A percentile compares a stretch with the other conserved stretches of the same genome.
phyloP scores from a whole-genome alignment of 2,113 vertebrate genomes.

The Coptodon bakossiorum region DNA sequence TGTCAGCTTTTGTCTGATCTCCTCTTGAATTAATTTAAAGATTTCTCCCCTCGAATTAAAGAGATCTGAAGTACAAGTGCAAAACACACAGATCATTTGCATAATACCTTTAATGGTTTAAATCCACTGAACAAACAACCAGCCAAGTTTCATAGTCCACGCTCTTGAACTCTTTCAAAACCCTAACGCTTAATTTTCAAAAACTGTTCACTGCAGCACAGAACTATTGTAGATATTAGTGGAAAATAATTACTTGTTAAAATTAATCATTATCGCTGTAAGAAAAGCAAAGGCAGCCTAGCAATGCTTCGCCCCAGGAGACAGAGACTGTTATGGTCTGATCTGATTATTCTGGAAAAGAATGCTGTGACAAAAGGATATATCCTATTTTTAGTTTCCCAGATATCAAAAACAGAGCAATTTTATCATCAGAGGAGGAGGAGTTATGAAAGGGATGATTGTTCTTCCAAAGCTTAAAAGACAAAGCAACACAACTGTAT shows the following conservation, averaged over 20 bases:
- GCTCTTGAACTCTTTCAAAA: background rate
- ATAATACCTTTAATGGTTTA: background rate
- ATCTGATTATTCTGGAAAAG: conserved; percentile 5
- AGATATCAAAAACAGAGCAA: background rate
- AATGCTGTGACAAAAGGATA: background rate
- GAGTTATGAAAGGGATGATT: background rate
- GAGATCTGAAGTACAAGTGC: background rate
- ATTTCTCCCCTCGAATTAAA: background rate
- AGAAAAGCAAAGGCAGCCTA: background rate
- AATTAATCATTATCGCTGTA: background rate
- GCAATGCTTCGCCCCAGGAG: background rate
- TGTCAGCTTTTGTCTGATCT: background rate
- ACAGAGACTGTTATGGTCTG: background rate
- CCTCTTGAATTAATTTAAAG: background rate
- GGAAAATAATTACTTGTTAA: background rate
- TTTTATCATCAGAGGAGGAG: background rate
- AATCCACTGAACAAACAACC: background rate
- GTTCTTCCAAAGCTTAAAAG: background rate
- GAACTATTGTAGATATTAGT: background rate
- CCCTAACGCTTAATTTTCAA: background rate
- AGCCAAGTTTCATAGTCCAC: background rate
- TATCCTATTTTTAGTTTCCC: background rate
- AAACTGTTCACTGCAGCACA: background rate
- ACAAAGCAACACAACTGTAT: background rate
- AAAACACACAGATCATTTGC: background rate